Percentiles rank a stretch among this genome's conserved stretches.
Conservation (phyloP, 2,888 invertebrate species). For the Drosophila nigritarsus region DNA sequence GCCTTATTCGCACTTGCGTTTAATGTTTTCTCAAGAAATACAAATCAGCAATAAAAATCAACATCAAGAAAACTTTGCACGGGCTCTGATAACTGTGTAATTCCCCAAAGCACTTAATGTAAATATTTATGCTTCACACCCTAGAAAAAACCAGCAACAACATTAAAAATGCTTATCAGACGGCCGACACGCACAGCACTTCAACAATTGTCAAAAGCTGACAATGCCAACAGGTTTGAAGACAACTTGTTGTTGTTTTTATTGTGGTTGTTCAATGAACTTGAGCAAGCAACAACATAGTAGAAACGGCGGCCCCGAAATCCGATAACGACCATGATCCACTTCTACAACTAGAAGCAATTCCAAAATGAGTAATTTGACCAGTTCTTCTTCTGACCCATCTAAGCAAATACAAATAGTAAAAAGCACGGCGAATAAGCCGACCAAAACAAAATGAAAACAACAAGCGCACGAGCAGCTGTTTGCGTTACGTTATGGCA, state of each 20-base stretch:
- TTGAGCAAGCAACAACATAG: conserved; percentile 48
- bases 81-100: conserved; percentile 24
- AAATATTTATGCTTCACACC: conserved; percentile 71
- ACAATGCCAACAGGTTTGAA: conserved; percentile 72
- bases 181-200: conserved; percentile 35
- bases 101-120: conserved; percentile 33
- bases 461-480: conserved; percentile 52
- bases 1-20: background rate
- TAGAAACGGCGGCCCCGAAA: conserved; percentile 17
- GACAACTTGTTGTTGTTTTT: conserved; percentile 25
- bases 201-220: conserved; percentile 32
- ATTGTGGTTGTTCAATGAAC: conserved; percentile 62
- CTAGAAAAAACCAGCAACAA: conserved; percentile 5
- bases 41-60: background rate
- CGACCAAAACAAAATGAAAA: conserved; percentile 65
- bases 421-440: conserved; percentile 51
- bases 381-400: background rate
- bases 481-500: conserved; percentile 44
- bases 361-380: conserved; percentile 20
- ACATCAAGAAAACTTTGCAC: background rate
- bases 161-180: conserved; percentile 39
- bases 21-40: background rate
- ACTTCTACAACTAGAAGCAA: conserved; percentile 20
- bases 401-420: conserved; percentile 8
- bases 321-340: conserved; percentile 52